Evolutionary conservation across 2,888 invertebrate genomes (phyloP), one percentile per base, ranked within the genome.

Genomic region (Cephus pulcher): DNA sequence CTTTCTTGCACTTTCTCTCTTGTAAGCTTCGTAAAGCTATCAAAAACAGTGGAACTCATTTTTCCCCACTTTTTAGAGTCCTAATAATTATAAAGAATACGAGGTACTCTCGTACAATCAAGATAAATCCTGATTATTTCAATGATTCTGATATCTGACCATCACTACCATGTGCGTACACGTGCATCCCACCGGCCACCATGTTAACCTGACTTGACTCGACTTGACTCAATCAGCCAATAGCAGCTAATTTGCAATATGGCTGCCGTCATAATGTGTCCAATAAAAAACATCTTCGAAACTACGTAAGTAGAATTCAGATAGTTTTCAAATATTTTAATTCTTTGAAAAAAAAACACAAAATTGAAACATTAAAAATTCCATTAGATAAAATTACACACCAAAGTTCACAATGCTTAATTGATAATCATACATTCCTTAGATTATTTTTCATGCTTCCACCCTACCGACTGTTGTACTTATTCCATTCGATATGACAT

Each of bases 11-110:
- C 91, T 9, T 91, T 89, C 74, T 90, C 89, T 71, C 89, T 89
- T 12, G 89, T 89, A 75, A 93, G 84, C 84, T 92, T 92, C 1
- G 90, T 84, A 85, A 93, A 93, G 82, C 89, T 90, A 81, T 93
- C 92, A 37, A 93, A 87, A 77, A 93, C 87, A 34, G 91, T 90
- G 69, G 88, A 88, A 80, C 85, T 88, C 87, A 90, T 88, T 81
- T 84, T 89, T 40, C 78, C 78, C 79, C 76, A 68, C 88, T 80
- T 88, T 89, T 88, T 80, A 86, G 86, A 56, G 9, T 9, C 1
- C 81, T 83, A 83, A 12, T 82, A 74, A 75, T 85, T 85, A 76
- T 79, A 80, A 56, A 23, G 9, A 56, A 23, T 40, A 56, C 56
- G 56, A 56, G 23, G 6, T 9, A 56, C 56, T 56, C 56, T 56